phyloP scores from a whole-genome alignment of 1,140 invertebrate species.

The Formica selysi region DNA sequence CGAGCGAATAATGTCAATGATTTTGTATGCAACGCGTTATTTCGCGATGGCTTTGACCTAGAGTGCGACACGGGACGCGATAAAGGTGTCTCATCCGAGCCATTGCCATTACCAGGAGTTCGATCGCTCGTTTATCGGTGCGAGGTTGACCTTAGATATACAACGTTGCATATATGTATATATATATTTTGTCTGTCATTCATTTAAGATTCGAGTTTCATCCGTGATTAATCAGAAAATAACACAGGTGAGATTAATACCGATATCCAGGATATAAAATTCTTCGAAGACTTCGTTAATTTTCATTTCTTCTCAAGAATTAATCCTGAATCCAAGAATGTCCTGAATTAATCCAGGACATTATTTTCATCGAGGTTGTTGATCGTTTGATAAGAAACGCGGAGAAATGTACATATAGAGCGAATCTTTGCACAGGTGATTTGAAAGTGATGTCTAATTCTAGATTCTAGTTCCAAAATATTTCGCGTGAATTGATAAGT shows the following conservation, averaged over 20 bases:
- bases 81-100: constrained; percentile 61
- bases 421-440: no score
- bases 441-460: no score
- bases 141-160: constrained; percentile 73
- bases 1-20: neutral
- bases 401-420: no score
- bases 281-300: neutral
- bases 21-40: neutral
- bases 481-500: no score
- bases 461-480: no score
- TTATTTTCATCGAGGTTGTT: neutral
- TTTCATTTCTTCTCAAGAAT: neutral
- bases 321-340: neutral
- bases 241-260: constrained; percentile 46
- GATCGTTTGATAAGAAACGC: no score
- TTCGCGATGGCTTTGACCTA: constrained; percentile 70
- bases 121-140: constrained; percentile 64
- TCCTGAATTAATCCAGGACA: no score
- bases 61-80: constrained; percentile 55
- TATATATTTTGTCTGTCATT: constrained; percentile 3
- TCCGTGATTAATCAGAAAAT: neutral
- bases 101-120: constrained; percentile 27
- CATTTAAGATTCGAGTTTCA: constrained; percentile 6
- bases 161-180: neutral
- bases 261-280: neutral